These are phyloP conservation scores for Calyptommatus sinebrachiatus DNA, from an alignment of 2,113 vertebrate genomes.

Conservation along the genomic window DNA sequence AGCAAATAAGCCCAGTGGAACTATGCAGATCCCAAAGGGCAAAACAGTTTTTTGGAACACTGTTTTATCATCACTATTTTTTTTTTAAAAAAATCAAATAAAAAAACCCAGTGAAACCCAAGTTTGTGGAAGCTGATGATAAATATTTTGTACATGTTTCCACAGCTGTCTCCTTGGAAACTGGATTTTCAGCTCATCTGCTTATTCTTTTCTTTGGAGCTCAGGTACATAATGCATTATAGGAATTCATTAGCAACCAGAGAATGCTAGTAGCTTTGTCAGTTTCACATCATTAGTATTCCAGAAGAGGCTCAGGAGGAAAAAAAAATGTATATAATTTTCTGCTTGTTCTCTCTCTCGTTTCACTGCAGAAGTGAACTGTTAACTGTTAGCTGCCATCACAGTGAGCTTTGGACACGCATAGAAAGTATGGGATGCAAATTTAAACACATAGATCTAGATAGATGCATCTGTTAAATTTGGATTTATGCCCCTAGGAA, in stretches of 20 bases:
- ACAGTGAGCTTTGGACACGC: conserved; percentile 31
- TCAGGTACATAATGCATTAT: conserved; percentile 37
- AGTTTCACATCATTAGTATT: conserved; percentile 42
- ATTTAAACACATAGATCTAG: background rate
- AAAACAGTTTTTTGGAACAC: conserved; percentile 1
- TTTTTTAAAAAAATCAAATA: background rate
- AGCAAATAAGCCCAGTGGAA: conserved; percentile 1
- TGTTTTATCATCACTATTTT: conserved; percentile 17
- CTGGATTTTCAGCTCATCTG: conserved; percentile 47
- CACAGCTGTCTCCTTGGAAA: conserved; percentile 56
- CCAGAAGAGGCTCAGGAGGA: conserved; percentile 28
- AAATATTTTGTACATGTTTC: conserved; percentile 52
- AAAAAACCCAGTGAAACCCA: background rate
- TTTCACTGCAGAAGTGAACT: conserved; percentile 32
- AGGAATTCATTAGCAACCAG: conserved; percentile 48
- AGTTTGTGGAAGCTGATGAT: background rate
- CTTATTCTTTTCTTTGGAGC: conserved; percentile 28
- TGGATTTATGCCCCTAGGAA: background rate
- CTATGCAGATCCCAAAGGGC: background rate
- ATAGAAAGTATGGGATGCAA: background rate
- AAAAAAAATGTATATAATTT: conserved; percentile 48
- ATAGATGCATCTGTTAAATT: background rate
- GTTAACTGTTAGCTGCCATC: background rate
- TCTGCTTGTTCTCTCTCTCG: conserved; percentile 39
- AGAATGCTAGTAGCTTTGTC: conserved; percentile 40